Conservation (phyloP, 2,797 vertebrate genomes). For the Hyperoplus immaculatus region DNA sequence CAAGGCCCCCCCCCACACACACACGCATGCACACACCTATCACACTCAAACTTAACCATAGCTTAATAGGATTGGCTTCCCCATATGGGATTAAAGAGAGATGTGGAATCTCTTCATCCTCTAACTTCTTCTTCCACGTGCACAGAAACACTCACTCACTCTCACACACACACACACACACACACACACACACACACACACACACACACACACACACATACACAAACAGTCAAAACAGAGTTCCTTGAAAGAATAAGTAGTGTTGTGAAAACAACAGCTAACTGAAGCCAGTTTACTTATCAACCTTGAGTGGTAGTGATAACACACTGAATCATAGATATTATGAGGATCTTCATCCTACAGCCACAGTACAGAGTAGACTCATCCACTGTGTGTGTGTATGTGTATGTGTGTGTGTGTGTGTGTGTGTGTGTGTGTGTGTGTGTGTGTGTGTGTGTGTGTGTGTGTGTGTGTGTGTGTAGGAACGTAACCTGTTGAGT, state of each 20-base stretch:
- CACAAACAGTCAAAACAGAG: conserved; percentile 5
- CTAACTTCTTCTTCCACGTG: conserved; percentile 14
- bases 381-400: conserved; percentile 13
- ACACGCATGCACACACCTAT: conserved; percentile 33
- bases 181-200: conserved; percentile 13
- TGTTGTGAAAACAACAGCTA: conserved; percentile 22
- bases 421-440: too few relatives aligned
- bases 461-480: too few relatives aligned
- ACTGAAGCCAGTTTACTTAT: conserved; percentile 27
- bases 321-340: conserved; percentile 15
- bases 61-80: conserved; percentile 75
- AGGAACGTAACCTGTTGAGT: conserved; percentile 48
- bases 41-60: conserved; percentile 47
- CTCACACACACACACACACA: conserved; percentile 3
- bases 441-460: too few relatives aligned
- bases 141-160: too few relatives aligned
- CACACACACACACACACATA: neutral
- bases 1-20: conserved; percentile 31
- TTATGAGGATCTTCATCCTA: conserved; percentile 26
- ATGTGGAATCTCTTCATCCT: conserved; percentile 56
- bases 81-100: conserved; percentile 72
- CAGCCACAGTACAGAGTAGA: conserved; percentile 11
- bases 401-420: too few relatives aligned
- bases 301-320: conserved; percentile 17
- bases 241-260: conserved; percentile 6